Percentiles rank a stretch among this genome's conserved stretches.
Conservation (phyloP, 2,888 invertebrate species). For the Prostheceraeus crozeri region DNA sequence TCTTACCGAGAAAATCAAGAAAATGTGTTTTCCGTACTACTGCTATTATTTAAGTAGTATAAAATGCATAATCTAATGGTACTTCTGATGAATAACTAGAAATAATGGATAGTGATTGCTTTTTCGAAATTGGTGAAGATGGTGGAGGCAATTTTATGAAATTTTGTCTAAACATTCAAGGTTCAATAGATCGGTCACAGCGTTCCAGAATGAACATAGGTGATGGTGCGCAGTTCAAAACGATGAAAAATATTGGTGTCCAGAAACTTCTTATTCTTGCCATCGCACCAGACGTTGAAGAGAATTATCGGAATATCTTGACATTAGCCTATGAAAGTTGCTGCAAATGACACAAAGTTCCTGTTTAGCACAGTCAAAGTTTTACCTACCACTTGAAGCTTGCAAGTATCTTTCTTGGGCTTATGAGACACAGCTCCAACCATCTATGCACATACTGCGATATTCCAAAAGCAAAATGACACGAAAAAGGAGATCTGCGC, state of each 20-base stretch:
- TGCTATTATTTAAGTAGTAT: too few relatives aligned
- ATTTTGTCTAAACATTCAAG: neutral
- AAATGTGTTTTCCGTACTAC: too few relatives aligned
- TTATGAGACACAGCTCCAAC: slow-evolving; percentile 4
- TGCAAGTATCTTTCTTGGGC: slow-evolving; percentile 28
- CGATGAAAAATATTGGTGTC: too few relatives aligned
- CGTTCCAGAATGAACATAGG: too few relatives aligned
- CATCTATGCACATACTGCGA: slow-evolving; percentile 14
- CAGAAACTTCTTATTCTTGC: slow-evolving; percentile 19
- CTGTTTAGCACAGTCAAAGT: too few relatives aligned
- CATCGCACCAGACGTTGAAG: slow-evolving; percentile 3
- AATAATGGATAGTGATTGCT: neutral
- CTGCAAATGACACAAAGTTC: too few relatives aligned
- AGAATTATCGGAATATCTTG: slow-evolving; percentile 22
- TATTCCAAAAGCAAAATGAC: neutral
- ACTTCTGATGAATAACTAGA: too few relatives aligned
- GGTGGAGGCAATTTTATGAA: slow-evolving; percentile 1
- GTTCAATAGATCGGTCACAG: too few relatives aligned
- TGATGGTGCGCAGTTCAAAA: too few relatives aligned
- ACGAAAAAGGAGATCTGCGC: neutral
- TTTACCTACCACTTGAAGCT: slow-evolving; percentile 27
- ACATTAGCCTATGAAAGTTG: slow-evolving; percentile 1
- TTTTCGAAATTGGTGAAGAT: neutral
- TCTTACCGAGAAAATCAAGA: too few relatives aligned
- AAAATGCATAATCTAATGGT: too few relatives aligned